Evolutionary conservation across 2,113 vertebrate genomes (phyloP).

Genomic region (Centropus unirufus): DNA sequence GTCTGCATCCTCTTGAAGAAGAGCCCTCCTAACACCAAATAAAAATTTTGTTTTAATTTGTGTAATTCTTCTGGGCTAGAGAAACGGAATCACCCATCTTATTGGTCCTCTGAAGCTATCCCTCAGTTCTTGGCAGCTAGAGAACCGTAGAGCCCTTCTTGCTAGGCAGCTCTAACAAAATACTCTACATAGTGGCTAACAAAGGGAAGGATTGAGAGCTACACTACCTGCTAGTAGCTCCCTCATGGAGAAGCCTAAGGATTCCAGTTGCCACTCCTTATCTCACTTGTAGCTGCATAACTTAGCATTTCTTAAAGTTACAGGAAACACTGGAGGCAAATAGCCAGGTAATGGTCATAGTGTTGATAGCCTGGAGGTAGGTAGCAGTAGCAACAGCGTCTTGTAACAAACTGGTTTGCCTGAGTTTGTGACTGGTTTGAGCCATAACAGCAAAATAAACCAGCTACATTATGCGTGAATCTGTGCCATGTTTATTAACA

Average conservation of each 20-base stretch:
- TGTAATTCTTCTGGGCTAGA: neutral
- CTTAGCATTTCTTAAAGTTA: neutral
- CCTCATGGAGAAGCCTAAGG: neutral
- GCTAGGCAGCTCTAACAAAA: neutral
- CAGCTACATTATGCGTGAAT: no score
- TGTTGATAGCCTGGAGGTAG: neutral
- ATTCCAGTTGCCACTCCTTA: neutral
- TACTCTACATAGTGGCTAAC: neutral
- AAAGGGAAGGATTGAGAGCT: neutral
- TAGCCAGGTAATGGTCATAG: neutral
- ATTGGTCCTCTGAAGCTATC: neutral
- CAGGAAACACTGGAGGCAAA: neutral
- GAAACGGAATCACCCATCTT: neutral
- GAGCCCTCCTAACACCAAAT: neutral
- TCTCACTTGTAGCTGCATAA: neutral
- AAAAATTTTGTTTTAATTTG: neutral
- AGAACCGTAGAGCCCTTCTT: neutral
- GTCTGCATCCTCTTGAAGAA: neutral
- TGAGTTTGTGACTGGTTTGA: neutral
- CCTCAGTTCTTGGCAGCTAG: neutral
- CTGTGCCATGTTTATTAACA: neutral
- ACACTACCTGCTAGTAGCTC: neutral
- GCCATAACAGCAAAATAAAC: neutral
- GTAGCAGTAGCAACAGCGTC: neutral
- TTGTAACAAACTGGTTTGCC: neutral